These are phyloP conservation scores for Volucella inflata DNA, from an alignment of 2,888 invertebrate genomes.

Conservation along the genomic window DNA sequence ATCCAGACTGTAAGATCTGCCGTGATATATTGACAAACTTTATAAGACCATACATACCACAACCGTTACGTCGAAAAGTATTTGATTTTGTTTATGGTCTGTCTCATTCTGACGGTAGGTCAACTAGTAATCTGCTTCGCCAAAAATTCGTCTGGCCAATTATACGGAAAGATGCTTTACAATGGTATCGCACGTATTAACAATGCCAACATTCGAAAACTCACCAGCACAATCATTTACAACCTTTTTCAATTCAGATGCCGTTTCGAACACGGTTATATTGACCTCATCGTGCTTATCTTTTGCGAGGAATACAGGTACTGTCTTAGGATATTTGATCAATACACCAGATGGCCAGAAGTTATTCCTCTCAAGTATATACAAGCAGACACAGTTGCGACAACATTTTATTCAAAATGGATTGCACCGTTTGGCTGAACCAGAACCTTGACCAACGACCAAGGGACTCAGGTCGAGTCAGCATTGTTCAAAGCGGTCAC, in stretches of 20 bases:
- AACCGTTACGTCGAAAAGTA: constrained; percentile 44
- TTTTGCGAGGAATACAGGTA: too few species aligned
- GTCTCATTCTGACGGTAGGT: too few species aligned
- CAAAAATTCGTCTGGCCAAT: constrained; percentile 77
- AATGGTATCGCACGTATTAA: constrained; percentile 78
- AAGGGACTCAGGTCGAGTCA: too few species aligned
- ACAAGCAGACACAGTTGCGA: too few species aligned
- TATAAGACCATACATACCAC: constrained; percentile 74
- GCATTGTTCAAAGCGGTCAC: too few species aligned
- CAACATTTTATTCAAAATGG: too few species aligned
- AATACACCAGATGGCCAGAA: too few species aligned
- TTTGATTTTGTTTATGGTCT: too few species aligned
- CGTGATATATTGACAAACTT: constrained; percentile 69
- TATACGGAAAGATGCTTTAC: constrained; percentile 76
- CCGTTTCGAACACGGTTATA: constrained; percentile 16
- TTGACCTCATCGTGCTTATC: neutral
- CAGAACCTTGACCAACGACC: too few species aligned
- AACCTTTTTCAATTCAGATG: constrained; percentile 60
- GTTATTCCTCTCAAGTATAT: too few species aligned
- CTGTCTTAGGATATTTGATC: too few species aligned
- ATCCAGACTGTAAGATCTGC: constrained; percentile 22
- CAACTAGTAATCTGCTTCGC: constrained; percentile 68
- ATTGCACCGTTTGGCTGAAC: too few species aligned
- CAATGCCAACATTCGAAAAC: constrained; percentile 79
- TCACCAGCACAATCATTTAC: constrained; percentile 76